Evolutionary conservation across 2,888 invertebrate genomes (phyloP).

Genomic region (Drosophila atroscutellata): DNA sequence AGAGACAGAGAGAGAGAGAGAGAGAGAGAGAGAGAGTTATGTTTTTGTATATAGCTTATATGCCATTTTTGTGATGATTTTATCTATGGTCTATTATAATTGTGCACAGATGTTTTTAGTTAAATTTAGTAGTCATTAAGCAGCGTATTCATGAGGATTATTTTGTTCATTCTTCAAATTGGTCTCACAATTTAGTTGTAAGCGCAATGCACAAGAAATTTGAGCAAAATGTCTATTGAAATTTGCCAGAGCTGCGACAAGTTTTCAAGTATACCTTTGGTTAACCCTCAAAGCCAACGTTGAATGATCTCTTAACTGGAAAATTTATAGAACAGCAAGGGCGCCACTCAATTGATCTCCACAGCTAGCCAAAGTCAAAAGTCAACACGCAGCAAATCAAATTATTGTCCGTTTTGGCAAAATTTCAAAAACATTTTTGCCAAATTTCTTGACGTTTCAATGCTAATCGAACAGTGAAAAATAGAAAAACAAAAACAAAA

Average conservation of each 20-base stretch:
- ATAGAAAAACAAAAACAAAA: constrained; percentile 40
- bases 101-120: constrained; percentile 64
- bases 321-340: constrained; percentile 45
- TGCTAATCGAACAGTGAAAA: constrained; percentile 69
- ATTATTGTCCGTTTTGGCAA: constrained; percentile 39
- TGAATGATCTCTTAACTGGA: constrained; percentile 61
- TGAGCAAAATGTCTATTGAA: constrained; percentile 53
- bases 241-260: constrained; percentile 33
- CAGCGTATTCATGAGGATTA: constrained; percentile 56
- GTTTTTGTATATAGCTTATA: constrained; percentile 68
- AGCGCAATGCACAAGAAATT: constrained; percentile 47
- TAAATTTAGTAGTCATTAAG: constrained; percentile 70
- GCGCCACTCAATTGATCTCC: constrained; percentile 72
- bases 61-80: constrained; percentile 83
- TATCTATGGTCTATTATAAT: constrained; percentile 66
- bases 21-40: constrained; percentile 30
- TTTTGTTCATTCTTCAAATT: constrained; percentile 83
- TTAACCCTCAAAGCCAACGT: constrained; percentile 55
- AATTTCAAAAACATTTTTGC: constrained; percentile 40
- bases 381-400: constrained; percentile 49
- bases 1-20: constrained; percentile 30
- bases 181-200: constrained; percentile 82
- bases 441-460: constrained; percentile 67
- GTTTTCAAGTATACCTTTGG: constrained; percentile 44
- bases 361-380: constrained; percentile 73